Evolutionary conservation across 2,888 invertebrate genomes (phyloP).

Genomic region (Horisme vitalbata): DNA sequence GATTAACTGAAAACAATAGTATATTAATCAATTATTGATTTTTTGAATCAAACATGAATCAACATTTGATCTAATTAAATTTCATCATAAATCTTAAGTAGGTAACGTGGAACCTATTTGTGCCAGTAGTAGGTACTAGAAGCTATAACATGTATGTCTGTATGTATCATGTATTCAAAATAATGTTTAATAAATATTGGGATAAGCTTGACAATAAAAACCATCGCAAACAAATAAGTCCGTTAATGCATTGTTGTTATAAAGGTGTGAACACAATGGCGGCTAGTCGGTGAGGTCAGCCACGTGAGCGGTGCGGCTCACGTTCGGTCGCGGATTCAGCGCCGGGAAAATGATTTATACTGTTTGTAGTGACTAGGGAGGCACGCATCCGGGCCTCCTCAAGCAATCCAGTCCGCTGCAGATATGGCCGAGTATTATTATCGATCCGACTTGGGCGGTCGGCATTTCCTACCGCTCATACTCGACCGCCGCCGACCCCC

Average conservation of each 20-base stretch:
- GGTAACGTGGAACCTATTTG: too few species aligned
- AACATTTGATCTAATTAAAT: too few species aligned
- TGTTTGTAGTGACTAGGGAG: conserved; percentile 78
- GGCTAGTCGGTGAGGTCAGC: conserved; percentile 22
- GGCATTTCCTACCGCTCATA: conserved; percentile 79
- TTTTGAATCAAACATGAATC: too few species aligned
- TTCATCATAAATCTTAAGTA: too few species aligned
- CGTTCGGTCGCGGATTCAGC: conserved; percentile 63
- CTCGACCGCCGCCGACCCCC: conserved; percentile 56
- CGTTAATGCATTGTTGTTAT: conserved; percentile 5
- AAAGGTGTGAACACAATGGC: conserved; percentile 27
- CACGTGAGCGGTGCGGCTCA: conserved; percentile 42
- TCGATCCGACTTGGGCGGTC: conserved; percentile 77
- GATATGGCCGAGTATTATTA: conserved; percentile 83
- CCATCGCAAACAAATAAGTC: background rate
- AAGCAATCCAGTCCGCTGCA: conserved; percentile 81
- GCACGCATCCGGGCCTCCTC: conserved; percentile 63
- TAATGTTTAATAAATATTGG: too few species aligned
- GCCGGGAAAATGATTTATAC: conserved; percentile 80
- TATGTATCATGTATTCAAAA: too few species aligned
- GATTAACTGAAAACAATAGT: too few species aligned
- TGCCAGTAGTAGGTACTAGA: too few species aligned
- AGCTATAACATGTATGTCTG: too few species aligned
- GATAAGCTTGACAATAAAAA: background rate
- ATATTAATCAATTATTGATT: too few species aligned